phyloP scores from a whole-genome alignment of 2,113 vertebrate species.

The Forbesichthys agassizii region DNA sequence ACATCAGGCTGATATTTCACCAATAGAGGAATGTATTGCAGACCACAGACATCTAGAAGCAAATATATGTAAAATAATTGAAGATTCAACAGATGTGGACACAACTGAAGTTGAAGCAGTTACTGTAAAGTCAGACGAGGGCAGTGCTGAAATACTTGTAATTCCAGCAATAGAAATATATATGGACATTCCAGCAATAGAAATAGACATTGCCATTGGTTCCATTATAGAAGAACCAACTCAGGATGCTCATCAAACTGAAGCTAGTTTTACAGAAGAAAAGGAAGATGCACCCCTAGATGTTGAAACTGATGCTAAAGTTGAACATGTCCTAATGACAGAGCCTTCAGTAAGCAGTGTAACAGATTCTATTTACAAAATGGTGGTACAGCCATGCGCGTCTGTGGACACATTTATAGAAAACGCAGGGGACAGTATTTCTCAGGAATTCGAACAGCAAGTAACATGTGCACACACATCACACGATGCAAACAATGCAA shows the following conservation, averaged over 20 bases:
- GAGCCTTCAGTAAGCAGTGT: neutral
- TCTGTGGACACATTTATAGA: neutral
- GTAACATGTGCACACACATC: neutral
- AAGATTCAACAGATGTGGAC: neutral
- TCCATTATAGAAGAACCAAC: neutral
- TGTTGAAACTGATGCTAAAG: conserved; percentile 11
- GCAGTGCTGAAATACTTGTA: neutral
- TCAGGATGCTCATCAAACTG: conserved; percentile 10
- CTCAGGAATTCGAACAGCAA: conserved; percentile 16
- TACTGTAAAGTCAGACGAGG: neutral
- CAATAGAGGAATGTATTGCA: conserved; percentile 18
- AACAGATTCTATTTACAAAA: conserved; percentile 4
- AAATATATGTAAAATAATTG: conserved; percentile 9
- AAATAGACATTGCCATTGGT: conserved; percentile 18
- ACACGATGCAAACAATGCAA: neutral
- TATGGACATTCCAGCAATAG: neutral
- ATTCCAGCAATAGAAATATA: conserved; percentile 18
- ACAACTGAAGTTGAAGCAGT: conserved; percentile 11
- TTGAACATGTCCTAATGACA: neutral
- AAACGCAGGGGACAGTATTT: neutral
- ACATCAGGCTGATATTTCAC: conserved; percentile 23
- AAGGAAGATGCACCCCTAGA: conserved; percentile 9
- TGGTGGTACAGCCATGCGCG: neutral
- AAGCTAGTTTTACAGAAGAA: neutral
- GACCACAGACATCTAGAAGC: conserved; percentile 10